Conservation (phyloP, 2,888 invertebrate genomes). For the Eupithecia subfuscata region DNA sequence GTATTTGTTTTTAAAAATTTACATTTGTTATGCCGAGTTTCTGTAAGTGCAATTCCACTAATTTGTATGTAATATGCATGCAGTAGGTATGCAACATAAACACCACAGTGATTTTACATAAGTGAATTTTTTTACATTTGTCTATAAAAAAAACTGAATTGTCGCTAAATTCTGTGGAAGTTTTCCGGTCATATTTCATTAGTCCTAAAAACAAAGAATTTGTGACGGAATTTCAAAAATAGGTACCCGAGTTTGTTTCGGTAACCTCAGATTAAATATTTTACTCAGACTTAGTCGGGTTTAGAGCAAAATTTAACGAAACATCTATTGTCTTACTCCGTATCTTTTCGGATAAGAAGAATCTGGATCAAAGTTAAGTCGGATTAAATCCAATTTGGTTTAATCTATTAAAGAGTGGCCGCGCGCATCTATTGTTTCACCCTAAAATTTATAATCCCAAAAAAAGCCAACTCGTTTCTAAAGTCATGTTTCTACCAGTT, state of each 20-base stretch:
- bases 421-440: conserved; percentile 14
- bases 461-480: neutral
- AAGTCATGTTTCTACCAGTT: neutral
- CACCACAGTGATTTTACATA: no score
- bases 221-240: neutral
- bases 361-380: conserved; percentile 6
- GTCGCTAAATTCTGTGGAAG: neutral
- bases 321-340: conserved; percentile 2
- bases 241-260: neutral
- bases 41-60: neutral
- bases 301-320: neutral
- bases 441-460: neutral
- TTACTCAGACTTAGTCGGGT: neutral
- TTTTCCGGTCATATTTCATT: neutral
- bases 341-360: conserved; percentile 11
- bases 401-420: conserved; percentile 28
- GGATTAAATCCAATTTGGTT: conserved; percentile 17
- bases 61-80: no score
- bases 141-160: neutral
- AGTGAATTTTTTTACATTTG: no score
- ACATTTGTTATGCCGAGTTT: neutral
- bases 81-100: no score
- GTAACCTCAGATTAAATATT: conserved; percentile 3
- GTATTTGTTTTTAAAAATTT: neutral
- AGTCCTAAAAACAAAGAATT: neutral